Percentiles rank a stretch among this genome's conserved stretches.
Conservation (phyloP, 2,888 invertebrate genomes). For the Acleris holmiana region DNA sequence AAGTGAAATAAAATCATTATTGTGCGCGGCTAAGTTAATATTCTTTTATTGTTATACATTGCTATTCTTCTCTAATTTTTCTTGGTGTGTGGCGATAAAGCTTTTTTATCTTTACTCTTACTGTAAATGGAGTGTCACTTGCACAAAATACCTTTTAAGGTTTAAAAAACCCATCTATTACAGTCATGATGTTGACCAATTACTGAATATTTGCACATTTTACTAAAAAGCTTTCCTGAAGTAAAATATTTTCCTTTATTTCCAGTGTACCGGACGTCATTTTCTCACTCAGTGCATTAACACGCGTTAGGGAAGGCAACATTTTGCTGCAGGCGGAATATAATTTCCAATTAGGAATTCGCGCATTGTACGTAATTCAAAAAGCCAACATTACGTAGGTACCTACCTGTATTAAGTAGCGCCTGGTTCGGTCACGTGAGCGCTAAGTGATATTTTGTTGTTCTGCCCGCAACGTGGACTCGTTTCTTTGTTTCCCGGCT, state of each 20-base stretch:
- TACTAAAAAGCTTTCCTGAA: conserved; percentile 1
- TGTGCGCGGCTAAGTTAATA: no score
- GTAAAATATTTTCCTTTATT: conserved; percentile 8
- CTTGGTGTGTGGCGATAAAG: no score
- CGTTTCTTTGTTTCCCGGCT: conserved; percentile 29
- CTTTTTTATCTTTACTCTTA: no score
- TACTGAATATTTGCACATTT: no score
- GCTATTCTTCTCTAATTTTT: no score
- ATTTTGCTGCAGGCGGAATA: conserved; percentile 3
- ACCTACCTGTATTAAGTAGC: neutral
- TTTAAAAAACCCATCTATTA: no score
- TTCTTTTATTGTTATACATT: no score
- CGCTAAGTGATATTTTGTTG: conserved; percentile 1
- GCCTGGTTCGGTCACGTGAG: neutral
- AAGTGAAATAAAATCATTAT: no score
- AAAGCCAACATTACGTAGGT: conserved; percentile 5
- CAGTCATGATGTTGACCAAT: no score
- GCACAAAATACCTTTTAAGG: no score
- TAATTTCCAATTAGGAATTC: conserved; percentile 13
- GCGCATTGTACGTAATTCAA: conserved; percentile 3
- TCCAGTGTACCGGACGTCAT: neutral
- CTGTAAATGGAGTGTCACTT: no score
- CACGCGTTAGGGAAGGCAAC: conserved; percentile 5
- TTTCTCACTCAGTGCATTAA: conserved; percentile 11
- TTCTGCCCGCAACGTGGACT: neutral